Base-by-base conservation (phyloP, 2,113 vertebrate genomes). In the Eurypyga helias region DNA sequence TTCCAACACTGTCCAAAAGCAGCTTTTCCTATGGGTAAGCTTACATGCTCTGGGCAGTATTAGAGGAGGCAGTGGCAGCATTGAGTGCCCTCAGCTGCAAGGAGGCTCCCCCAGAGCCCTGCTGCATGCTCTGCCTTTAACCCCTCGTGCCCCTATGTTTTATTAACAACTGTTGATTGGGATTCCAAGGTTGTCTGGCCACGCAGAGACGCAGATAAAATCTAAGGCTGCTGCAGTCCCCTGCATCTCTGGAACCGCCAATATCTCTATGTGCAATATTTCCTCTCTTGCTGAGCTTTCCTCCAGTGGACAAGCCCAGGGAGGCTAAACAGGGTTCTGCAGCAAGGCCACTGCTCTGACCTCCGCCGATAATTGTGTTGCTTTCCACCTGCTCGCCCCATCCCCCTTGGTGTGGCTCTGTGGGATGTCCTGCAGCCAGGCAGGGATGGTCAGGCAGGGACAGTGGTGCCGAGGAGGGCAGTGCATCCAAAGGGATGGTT, bases 321-420 rank as follows among this genome's bases (percentile, higher is more conserved):
- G 70, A 75, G 70, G 82, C 94, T 93, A 93, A 91, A 49, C 17
- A 66, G n/a, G 23, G 64, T 81, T 69, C 79, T 45, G 62, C 46
- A 88, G 75, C 84, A 83, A 88, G 70, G 65, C 91, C 20, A 2
- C 46, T 11, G 21, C 34, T 78, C 49, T 36, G 31, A 79, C 72
- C 45, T 75, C n/a, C 7, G 10, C 11, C 3, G 13, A 8, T 34
- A 78, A 7, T 26, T 0, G 0, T 12, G 26, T 1, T 48, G 15
- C 23, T 73, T 55, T 54, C 48, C 2, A 0, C 52, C 33, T 14
- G 65, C 75, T 46, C 1, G 0, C 17, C 24, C 58, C 1, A 0
- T 45, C 82, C 19, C 25, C 24, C 36, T 73, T 61, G 28, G 54
- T 2, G 1, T 0, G 2, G 10, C 25, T 20, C 23, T 49, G 36